Evolutionary conservation across 1,140 invertebrate genomes (phyloP).

Genomic region (Conus betulinus): DNA sequence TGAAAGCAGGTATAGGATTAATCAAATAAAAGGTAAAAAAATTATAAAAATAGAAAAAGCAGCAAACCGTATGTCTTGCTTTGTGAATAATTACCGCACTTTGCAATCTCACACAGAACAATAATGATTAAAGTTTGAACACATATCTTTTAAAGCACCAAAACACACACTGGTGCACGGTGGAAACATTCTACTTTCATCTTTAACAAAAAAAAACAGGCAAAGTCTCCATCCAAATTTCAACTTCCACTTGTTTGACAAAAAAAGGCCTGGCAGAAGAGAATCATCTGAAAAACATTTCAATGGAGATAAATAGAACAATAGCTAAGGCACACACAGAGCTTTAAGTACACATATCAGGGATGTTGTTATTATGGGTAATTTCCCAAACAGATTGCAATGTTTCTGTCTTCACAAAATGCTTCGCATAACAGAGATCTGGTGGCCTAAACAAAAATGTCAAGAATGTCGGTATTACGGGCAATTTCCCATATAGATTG

Average conservation of each 20-base stretch:
- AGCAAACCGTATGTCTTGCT: too few species aligned
- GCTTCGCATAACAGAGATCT: background rate
- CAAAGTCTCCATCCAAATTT: too few species aligned
- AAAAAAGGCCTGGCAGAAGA: too few species aligned
- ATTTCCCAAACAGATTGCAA: too few species aligned
- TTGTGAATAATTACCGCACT: too few species aligned
- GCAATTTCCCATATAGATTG: background rate
- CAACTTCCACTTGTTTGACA: too few species aligned
- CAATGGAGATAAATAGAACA: background rate
- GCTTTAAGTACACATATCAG: background rate
- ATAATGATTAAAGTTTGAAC: too few species aligned
- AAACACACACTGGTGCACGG: background rate
- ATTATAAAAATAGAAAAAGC: too few species aligned
- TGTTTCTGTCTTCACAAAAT: background rate
- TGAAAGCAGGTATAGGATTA: background rate
- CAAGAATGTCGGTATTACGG: background rate
- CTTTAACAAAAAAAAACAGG: background rate
- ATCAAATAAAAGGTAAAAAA: background rate
- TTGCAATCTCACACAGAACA: too few species aligned
- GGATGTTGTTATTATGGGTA: too few species aligned
- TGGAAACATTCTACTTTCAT: background rate
- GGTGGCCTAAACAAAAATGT: too few species aligned
- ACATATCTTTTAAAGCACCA: background rate
- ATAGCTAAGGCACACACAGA: background rate
- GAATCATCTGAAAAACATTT: too few species aligned